Percentiles rank a stretch among this genome's conserved stretches.
These are phyloP conservation scores for Crematogaster levior DNA, from an alignment of 2,888 invertebrate species.

Conservation along the genomic window DNA sequence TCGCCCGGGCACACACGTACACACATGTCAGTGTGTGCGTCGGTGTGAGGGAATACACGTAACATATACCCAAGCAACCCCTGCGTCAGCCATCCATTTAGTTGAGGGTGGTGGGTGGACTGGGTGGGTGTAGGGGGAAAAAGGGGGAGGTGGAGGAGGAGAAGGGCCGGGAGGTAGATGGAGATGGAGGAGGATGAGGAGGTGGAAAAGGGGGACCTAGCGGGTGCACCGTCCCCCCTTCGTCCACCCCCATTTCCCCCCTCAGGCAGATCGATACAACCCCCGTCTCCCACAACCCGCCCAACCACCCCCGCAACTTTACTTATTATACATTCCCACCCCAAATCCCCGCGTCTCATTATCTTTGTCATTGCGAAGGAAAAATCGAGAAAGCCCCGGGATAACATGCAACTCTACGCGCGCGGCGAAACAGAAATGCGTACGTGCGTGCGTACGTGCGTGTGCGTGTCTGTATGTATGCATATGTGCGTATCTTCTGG, in stretches of 20 bases:
- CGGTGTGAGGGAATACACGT: slow-evolving; percentile 72
- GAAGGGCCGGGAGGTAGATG: slow-evolving; percentile 85
- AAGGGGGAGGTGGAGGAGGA: slow-evolving; percentile 86
- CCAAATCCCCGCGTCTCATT: slow-evolving; percentile 82
- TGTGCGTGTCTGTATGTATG: background rate
- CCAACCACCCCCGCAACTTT: slow-evolving; percentile 79
- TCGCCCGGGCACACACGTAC: slow-evolving; percentile 73
- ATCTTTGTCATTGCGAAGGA: slow-evolving; percentile 83
- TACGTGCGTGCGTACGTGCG: background rate
- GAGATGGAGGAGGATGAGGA: slow-evolving; percentile 62
- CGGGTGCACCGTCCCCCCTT: slow-evolving; percentile 78
- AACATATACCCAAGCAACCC: slow-evolving; percentile 79
- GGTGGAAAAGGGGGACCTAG: slow-evolving; percentile 86
- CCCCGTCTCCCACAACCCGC: slow-evolving; percentile 79
- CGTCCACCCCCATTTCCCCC: slow-evolving; percentile 79
- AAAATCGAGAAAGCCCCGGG: slow-evolving; percentile 73
- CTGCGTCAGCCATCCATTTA: slow-evolving; percentile 85
- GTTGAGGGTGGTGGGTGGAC: slow-evolving; percentile 87
- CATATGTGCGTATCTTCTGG: slow-evolving; percentile 17
- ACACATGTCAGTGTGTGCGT: slow-evolving; percentile 34
- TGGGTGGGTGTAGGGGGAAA: slow-evolving; percentile 87
- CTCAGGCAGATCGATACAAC: slow-evolving; percentile 84
- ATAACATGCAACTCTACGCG: slow-evolving; percentile 22
- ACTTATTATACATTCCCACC: slow-evolving; percentile 84
- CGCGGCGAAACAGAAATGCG: slow-evolving; percentile 30